Evolutionary conservation across 92 coral and sea anemone species (phyloP).

Genomic region (Metridium senile): DNA sequence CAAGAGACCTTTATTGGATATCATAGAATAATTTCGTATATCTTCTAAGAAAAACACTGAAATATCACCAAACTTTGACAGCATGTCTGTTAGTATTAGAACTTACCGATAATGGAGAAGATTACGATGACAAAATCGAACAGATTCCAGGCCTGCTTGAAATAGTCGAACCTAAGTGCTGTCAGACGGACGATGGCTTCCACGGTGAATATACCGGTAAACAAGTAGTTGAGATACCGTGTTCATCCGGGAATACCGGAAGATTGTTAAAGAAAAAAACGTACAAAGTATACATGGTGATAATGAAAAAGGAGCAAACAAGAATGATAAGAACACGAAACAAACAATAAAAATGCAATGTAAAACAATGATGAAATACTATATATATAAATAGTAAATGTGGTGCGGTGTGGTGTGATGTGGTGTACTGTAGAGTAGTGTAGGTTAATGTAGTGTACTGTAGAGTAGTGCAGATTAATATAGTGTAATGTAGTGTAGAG

Average conservation of each 20-base stretch:
- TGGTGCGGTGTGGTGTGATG: not conserved
- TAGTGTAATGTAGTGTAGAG: not conserved
- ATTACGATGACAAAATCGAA: constrained; percentile 95
- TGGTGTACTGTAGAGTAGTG: not conserved
- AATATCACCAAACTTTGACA: too few relatives aligned
- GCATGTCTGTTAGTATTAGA: too few relatives aligned
- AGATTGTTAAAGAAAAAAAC: constrained; percentile 60
- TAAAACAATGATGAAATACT: too few relatives aligned
- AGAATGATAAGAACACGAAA: not conserved
- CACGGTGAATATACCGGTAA: constrained; percentile 86
- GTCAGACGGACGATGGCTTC: constrained; percentile 87
- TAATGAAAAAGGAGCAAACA: too few relatives aligned
- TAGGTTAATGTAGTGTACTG: not conserved
- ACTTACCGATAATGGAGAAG: constrained; percentile 87
- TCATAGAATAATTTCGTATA: too few relatives aligned
- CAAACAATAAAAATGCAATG: not conserved
- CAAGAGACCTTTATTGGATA: too few relatives aligned
- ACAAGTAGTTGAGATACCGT: constrained; percentile 81
- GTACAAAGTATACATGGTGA: not conserved
- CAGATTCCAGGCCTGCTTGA: constrained; percentile 96
- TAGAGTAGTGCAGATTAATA: not conserved
- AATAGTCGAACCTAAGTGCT: constrained; percentile 87
- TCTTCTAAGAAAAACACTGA: too few relatives aligned
- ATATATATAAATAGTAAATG: not conserved
- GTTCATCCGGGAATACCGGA: constrained; percentile 60